Conservation (phyloP, 2,113 vertebrate species). For the Sylvicapra grimmia region DNA sequence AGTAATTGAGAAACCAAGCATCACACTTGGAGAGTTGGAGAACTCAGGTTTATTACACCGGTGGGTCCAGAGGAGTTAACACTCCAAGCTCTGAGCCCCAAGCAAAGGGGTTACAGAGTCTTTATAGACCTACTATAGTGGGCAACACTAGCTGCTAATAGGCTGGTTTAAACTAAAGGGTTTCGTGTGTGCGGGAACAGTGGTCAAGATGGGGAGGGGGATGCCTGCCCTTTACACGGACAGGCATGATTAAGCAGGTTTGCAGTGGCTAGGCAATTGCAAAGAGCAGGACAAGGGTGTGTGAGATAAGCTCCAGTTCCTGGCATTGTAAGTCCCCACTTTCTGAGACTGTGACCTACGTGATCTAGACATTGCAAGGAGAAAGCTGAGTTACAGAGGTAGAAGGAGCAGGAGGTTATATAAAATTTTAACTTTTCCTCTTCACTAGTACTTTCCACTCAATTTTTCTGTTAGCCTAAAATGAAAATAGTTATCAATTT, state of each 20-base stretch:
- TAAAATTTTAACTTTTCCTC: not conserved
- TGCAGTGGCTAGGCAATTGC: not conserved
- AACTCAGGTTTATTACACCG: rapidly evolving
- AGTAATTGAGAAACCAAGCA: not conserved
- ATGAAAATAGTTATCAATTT: not conserved
- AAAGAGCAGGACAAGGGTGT: not conserved
- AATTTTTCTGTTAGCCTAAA: not conserved
- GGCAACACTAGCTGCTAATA: not conserved
- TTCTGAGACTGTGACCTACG: not conserved
- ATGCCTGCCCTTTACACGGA: too few species aligned
- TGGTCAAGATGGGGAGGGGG: not conserved
- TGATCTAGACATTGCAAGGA: not conserved
- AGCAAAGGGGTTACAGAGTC: not conserved
- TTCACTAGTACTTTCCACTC: not conserved
- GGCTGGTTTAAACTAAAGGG: not conserved
- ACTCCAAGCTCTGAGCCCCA: not conserved
- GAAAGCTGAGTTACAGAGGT: not conserved
- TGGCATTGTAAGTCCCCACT: not conserved
- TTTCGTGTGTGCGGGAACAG: rapidly evolving
- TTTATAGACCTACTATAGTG: not conserved
- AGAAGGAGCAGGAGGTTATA: not conserved
- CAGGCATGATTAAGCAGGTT: not conserved
- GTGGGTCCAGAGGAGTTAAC: not conserved
- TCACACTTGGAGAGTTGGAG: not conserved
- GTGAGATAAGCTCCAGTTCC: not conserved